Conservation (phyloP, 2,888 invertebrate genomes). For the Chrysina gloriosa region DNA sequence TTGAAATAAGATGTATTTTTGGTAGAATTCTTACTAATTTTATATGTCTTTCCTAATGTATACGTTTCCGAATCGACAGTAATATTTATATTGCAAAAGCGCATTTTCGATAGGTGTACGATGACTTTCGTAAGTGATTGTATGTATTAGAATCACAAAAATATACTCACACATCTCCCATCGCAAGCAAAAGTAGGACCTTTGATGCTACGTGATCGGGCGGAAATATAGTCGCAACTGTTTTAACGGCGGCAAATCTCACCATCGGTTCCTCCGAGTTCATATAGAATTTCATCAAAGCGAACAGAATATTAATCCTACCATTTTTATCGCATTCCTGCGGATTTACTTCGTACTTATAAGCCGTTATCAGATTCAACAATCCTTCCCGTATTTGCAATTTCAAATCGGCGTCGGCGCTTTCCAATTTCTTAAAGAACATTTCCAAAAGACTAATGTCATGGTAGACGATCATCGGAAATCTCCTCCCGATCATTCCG, state of each 20-base stretch:
- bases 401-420: slow-evolving; percentile 62
- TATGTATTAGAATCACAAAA: too few relatives aligned
- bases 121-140: too few relatives aligned
- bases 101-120: too few relatives aligned
- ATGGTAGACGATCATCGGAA: slow-evolving; percentile 74
- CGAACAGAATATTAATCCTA: slow-evolving; percentile 62
- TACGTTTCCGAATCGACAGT: too few relatives aligned
- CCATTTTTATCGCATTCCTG: slow-evolving; percentile 60
- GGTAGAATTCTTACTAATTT: too few relatives aligned
- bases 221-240: slow-evolving; percentile 85
- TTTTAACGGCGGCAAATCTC: slow-evolving; percentile 85
- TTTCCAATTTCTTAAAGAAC: slow-evolving; percentile 67
- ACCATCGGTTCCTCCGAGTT: slow-evolving; percentile 82
- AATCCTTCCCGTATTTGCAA: slow-evolving; percentile 62
- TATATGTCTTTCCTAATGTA: too few relatives aligned
- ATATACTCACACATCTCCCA: slow-evolving; percentile 79
- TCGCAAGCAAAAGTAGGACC: slow-evolving; percentile 83
- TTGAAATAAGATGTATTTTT: too few relatives aligned
- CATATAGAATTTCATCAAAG: slow-evolving; percentile 79
- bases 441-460: slow-evolving; percentile 71
- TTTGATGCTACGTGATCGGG: slow-evolving; percentile 84
- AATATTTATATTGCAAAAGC: too few relatives aligned
- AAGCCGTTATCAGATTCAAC: slow-evolving; percentile 59
- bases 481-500: slow-evolving; percentile 74
- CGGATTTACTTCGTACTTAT: slow-evolving; percentile 59